Conservation (phyloP, 2,888 invertebrate genomes). For the Parochlus steinenii region DNA sequence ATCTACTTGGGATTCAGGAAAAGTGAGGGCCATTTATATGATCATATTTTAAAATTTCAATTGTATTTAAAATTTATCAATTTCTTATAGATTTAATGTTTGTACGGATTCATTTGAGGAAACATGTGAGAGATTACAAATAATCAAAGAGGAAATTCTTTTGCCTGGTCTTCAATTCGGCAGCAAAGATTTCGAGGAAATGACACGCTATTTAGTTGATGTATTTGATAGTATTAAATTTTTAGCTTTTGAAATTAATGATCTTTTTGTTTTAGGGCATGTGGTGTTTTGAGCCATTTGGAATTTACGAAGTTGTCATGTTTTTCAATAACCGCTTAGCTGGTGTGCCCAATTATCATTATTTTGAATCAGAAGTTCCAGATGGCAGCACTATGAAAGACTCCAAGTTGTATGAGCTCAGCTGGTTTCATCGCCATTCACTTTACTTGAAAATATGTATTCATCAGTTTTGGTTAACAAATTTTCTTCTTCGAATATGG, state of each 20-base stretch:
- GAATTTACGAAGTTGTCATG: conserved; percentile 6
- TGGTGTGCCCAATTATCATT: conserved; percentile 6
- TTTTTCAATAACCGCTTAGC: conserved; percentile 5
- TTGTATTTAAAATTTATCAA: background rate
- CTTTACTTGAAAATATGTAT: background rate
- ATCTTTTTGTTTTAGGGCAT: no score
- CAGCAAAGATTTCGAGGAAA: conserved; percentile 8
- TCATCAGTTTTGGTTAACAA: conserved; percentile 6
- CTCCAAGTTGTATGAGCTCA: conserved; percentile 2
- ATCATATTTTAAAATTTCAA: background rate
- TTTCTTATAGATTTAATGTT: conserved; percentile 8
- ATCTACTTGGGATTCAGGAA: conserved; percentile 5
- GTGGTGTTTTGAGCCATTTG: conserved; percentile 11
- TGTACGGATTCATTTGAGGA: conserved; percentile 9
- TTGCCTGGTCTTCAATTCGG: conserved; percentile 7
- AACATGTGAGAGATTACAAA: conserved; percentile 4
- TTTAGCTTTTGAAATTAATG: no score
- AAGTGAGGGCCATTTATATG: conserved; percentile 5
- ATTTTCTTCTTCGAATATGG: background rate
- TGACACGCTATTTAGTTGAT: conserved; percentile 6
- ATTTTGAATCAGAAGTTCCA: conserved; percentile 6
- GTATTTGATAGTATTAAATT: no score
- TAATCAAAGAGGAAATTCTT: conserved; percentile 2
- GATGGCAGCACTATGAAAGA: background rate
- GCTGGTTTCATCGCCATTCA: conserved; percentile 1